Evolutionary conservation across 2,797 vertebrate genomes (phyloP).

Genomic region (Sarcophilus harrisii): DNA sequence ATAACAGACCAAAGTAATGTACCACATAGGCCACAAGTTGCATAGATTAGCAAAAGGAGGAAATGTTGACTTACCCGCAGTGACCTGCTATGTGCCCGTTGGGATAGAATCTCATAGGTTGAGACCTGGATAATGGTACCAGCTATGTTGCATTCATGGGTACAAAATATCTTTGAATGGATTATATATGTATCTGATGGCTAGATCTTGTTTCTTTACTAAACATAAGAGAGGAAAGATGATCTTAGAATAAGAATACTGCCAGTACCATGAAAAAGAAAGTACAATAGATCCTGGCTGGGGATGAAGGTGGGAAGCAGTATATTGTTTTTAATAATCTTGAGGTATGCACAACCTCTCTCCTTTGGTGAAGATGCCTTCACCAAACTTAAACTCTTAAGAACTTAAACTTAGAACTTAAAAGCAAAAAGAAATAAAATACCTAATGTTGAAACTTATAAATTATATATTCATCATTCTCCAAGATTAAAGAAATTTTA

Average conservation of each 20-base stretch:
- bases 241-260: neutral
- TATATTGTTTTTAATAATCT: neutral
- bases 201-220: neutral
- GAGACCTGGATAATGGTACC: neutral
- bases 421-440: neutral
- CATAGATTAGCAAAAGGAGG: neutral
- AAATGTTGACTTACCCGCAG: neutral
- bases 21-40: neutral
- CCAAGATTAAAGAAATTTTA: neutral
- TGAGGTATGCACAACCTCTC: neutral
- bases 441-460: neutral
- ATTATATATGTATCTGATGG: neutral
- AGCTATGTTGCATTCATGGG: neutral
- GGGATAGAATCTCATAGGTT: neutral
- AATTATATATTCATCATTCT: neutral
- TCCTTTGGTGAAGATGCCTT: neutral
- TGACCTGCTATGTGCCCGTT: neutral
- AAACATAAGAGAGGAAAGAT: neutral
- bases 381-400: no score
- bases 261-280: neutral
- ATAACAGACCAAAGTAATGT: neutral
- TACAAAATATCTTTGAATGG: neutral
- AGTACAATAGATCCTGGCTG: neutral
- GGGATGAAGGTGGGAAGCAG: neutral
- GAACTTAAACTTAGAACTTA: neutral